These are phyloP conservation scores for Tachina grossa DNA, from an alignment of 2,888 invertebrate species.

Conservation along the genomic window DNA sequence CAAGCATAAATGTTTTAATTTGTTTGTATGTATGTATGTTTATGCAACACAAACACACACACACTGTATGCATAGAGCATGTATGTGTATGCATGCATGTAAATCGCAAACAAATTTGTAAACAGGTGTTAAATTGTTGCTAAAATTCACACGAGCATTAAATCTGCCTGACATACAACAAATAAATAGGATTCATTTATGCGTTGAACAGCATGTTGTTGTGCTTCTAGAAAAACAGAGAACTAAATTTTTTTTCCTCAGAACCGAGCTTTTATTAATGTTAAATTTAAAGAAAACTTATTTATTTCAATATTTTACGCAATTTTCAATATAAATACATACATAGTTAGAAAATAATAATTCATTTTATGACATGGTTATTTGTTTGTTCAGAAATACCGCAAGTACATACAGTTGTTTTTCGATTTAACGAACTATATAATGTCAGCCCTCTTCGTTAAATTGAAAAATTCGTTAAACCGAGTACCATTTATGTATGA, in stretches of 20 bases:
- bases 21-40: constrained; percentile 13
- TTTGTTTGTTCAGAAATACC: no score
- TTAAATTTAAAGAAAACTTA: not conserved
- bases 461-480: no score
- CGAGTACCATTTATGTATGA: no score
- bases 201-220: constrained; percentile 62
- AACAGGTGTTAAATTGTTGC: constrained; percentile 80
- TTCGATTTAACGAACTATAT: no score
- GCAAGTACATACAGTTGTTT: no score
- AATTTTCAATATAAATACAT: no score
- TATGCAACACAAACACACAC: not conserved
- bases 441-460: no score
- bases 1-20: constrained; percentile 44
- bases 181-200: constrained; percentile 71
- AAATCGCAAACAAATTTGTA: constrained; percentile 48
- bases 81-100: constrained; percentile 25
- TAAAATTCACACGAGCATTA: constrained; percentile 81
- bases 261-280: not conserved
- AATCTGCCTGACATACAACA: constrained; percentile 76
- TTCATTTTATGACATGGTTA: no score
- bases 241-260: constrained; percentile 16
- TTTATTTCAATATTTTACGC: not conserved
- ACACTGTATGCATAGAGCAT: not conserved
- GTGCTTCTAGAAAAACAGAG: constrained; percentile 13
- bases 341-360: no score